Percentiles rank a stretch among this genome's conserved stretches.
Evolutionary conservation across 1,140 invertebrate species (phyloP).

Genomic region (Helicoverpa zea): DNA sequence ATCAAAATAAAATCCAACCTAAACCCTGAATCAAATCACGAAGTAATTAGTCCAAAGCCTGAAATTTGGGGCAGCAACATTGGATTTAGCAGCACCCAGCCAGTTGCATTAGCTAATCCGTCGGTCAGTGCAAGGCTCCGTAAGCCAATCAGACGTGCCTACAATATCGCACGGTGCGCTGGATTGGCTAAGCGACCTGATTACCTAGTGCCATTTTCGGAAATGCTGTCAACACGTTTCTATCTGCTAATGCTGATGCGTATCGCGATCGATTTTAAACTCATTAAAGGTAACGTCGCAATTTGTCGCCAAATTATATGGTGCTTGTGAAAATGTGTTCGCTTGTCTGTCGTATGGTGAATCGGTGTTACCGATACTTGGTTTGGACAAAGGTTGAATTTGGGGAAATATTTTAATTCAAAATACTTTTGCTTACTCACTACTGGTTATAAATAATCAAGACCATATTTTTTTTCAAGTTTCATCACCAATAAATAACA

Average conservation of each 20-base stretch:
- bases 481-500: conserved; percentile 40
- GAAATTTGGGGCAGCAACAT: conserved; percentile 19
- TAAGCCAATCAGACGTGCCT: conserved; percentile 34
- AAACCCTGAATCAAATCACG: conserved; percentile 19
- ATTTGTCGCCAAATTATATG: background rate
- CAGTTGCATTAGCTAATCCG: conserved; percentile 36
- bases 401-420: no score
- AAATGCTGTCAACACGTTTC: conserved; percentile 16
- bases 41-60: conserved; percentile 30
- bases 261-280: background rate
- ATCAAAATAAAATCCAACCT: background rate
- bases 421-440: no score
- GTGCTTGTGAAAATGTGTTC: background rate
- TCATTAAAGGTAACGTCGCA: background rate
- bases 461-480: background rate
- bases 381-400: no score
- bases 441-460: no score
- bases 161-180: background rate
- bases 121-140: conserved; percentile 16
- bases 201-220: conserved; percentile 13
- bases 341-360: no score
- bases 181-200: conserved; percentile 19
- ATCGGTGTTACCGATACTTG: no score
- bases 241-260: background rate
- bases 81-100: conserved; percentile 13